Evolutionary conservation across 2,888 invertebrate genomes (phyloP).

Genomic region (Drosophila neutralis): DNA sequence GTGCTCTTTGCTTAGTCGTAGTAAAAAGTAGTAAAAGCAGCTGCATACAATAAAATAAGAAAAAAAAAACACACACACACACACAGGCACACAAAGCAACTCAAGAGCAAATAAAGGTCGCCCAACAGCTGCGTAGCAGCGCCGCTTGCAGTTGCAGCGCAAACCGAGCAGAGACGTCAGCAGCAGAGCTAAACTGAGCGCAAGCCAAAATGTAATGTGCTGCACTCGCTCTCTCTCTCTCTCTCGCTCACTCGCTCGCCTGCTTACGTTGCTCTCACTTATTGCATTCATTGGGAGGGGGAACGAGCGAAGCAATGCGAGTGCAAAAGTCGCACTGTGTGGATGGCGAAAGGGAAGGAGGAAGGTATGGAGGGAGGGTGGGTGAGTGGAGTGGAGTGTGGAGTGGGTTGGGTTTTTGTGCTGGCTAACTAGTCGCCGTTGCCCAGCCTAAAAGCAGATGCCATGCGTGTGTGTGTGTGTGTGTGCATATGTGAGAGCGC

Average conservation of each 20-base stretch:
- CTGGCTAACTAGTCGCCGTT: slow-evolving; percentile 72
- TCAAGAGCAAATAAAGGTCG: slow-evolving; percentile 79
- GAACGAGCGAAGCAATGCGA: slow-evolving; percentile 10
- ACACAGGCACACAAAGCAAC: slow-evolving; percentile 40
- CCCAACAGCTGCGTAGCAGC: slow-evolving; percentile 69
- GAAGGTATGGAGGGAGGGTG: neutral
- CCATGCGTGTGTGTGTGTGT: slow-evolving; percentile 43
- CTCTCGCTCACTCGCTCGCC: slow-evolving; percentile 14
- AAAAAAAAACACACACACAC: slow-evolving; percentile 23
- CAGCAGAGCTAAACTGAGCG: slow-evolving; percentile 37
- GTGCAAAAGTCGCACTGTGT: slow-evolving; percentile 26
- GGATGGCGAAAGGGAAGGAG: accelerated
- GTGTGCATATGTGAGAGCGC: slow-evolving; percentile 17
- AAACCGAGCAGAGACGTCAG: slow-evolving; percentile 8
- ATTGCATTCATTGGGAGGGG: slow-evolving; percentile 13
- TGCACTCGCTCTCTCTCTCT: slow-evolving; percentile 5
- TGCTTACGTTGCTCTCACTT: slow-evolving; percentile 28
- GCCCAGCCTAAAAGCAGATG: slow-evolving; percentile 79
- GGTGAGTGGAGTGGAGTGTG: slow-evolving; percentile 10
- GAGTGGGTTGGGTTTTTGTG: slow-evolving; percentile 67
- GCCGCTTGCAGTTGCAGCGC: slow-evolving; percentile 51
- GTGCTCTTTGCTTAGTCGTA: slow-evolving; percentile 51
- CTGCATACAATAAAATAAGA: slow-evolving; percentile 37
- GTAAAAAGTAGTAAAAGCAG: slow-evolving; percentile 67
- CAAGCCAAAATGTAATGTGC: slow-evolving; percentile 45